Evolutionary conservation across 2,113 vertebrate species (phyloP).

Genomic region (Plestiodon gilberti): DNA sequence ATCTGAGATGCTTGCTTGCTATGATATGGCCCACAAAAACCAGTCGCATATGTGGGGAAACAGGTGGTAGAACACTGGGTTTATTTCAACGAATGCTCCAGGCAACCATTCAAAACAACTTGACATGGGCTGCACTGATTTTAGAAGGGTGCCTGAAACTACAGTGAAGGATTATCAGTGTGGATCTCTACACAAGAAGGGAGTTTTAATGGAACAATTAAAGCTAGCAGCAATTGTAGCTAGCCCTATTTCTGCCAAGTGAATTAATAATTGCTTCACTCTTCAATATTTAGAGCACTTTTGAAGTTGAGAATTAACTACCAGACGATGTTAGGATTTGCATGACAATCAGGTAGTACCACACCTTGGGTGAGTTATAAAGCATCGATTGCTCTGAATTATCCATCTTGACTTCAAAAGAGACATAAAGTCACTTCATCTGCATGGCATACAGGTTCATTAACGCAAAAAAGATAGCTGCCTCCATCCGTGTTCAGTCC

Average conservation of each 20-base stretch:
- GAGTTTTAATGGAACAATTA: background rate
- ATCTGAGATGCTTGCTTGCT: no score
- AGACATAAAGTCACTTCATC: background rate
- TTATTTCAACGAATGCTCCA: no score
- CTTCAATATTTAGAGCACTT: slow-evolving; percentile 4
- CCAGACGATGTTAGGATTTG: background rate
- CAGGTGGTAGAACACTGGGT: no score
- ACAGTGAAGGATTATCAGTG: no score
- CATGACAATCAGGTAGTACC: slow-evolving; percentile 3
- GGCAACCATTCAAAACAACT: no score
- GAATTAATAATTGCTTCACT: background rate
- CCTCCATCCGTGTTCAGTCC: background rate
- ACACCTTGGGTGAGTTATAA: background rate
- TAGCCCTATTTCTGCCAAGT: background rate
- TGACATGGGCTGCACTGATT: background rate
- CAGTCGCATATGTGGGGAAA: no score
- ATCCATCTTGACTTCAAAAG: background rate
- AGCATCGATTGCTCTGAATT: background rate
- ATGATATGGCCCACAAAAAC: no score
- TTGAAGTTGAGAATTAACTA: slow-evolving; percentile 1
- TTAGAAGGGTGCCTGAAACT: background rate
- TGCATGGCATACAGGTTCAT: background rate
- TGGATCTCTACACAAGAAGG: background rate
- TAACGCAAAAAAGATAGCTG: slow-evolving; percentile 7
- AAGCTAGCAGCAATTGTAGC: background rate